Evolutionary conservation across 2,888 invertebrate species (phyloP).

Genomic region (Caenorhabditis sp.): DNA sequence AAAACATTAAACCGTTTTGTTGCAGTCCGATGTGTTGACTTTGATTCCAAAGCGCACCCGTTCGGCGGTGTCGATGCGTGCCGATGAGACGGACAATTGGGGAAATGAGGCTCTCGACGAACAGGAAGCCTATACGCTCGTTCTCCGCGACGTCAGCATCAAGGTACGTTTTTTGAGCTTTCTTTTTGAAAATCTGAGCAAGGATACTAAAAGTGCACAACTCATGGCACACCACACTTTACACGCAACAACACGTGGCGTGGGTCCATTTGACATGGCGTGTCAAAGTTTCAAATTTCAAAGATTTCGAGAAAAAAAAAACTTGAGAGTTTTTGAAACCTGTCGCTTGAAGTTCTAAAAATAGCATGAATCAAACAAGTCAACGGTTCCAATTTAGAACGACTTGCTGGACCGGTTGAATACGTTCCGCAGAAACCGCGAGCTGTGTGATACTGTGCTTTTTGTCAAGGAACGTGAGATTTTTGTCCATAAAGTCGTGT

Average conservation of each 20-base stretch:
- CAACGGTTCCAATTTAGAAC: slow-evolving; percentile 50
- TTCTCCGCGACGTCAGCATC: slow-evolving; percentile 72
- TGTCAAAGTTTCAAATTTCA: slow-evolving; percentile 35
- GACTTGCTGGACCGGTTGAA: slow-evolving; percentile 83
- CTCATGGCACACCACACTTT: background rate
- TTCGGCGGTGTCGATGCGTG: slow-evolving; percentile 78
- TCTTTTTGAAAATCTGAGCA: background rate
- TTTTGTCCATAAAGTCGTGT: slow-evolving; percentile 86
- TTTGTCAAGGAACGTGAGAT: slow-evolving; percentile 89
- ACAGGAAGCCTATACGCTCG: slow-evolving; percentile 74
- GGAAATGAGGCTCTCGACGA: slow-evolving; percentile 76
- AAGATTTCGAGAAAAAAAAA: background rate
- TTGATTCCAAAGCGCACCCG: slow-evolving; percentile 75
- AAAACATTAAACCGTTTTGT: background rate
- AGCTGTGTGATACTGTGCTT: slow-evolving; percentile 92
- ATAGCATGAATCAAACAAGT: background rate
- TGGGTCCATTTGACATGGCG: background rate
- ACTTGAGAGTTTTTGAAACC: too few relatives aligned
- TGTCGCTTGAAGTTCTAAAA: slow-evolving; percentile 7
- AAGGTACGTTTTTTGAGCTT: slow-evolving; percentile 67
- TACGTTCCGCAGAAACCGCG: slow-evolving; percentile 86
- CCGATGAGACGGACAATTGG: slow-evolving; percentile 80
- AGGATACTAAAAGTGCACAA: slow-evolving; percentile 27
- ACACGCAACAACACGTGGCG: slow-evolving; percentile 26
- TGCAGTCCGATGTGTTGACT: slow-evolving; percentile 64